Percentiles rank a stretch among this genome's conserved stretches.
Evolutionary conservation across 2,113 vertebrate genomes (phyloP).

Genomic region (Sturnus vulgaris): DNA sequence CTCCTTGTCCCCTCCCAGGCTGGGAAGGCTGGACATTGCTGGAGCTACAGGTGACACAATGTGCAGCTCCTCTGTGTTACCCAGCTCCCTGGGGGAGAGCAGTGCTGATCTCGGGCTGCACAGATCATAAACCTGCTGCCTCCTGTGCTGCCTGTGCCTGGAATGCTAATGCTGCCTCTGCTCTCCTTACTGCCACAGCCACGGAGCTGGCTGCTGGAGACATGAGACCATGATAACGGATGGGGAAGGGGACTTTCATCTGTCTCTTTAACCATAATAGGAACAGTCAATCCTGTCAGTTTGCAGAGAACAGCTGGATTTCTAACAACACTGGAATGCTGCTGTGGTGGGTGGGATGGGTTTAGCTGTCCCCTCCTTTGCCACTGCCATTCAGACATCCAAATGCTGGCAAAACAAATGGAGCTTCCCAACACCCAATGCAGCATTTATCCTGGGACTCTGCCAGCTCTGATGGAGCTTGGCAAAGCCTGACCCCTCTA

Average conservation of each 20-base stretch:
- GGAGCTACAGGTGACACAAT: not conserved
- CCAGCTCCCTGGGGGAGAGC: not conserved
- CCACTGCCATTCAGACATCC: not conserved
- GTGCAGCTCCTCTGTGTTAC: not conserved
- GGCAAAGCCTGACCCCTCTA: not conserved
- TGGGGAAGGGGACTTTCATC: slow-evolving; percentile 25
- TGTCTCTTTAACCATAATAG: slow-evolving; percentile 21
- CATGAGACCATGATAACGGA: not conserved
- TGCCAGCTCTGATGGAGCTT: not conserved
- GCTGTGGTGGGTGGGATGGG: not conserved
- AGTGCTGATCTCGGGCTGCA: slow-evolving; percentile 17
- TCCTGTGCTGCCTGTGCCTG: not conserved
- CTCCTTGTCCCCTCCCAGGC: not conserved
- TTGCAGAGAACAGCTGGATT: slow-evolving; percentile 26
- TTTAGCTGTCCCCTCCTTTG: not conserved
- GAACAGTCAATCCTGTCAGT: slow-evolving; percentile 7
- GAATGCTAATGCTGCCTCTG: slow-evolving; percentile 1
- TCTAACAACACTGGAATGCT: not conserved
- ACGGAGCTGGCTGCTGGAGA: slow-evolving; percentile 30
- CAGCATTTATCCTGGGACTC: not conserved
- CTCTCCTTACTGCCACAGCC: not conserved
- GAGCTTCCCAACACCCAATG: not conserved
- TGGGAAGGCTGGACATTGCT: not conserved
- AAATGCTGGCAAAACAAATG: not conserved
- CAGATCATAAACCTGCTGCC: slow-evolving; percentile 48